Evolutionary conservation across 2,888 invertebrate genomes (phyloP).

Genomic region (Rotaria magnacalcarata): DNA sequence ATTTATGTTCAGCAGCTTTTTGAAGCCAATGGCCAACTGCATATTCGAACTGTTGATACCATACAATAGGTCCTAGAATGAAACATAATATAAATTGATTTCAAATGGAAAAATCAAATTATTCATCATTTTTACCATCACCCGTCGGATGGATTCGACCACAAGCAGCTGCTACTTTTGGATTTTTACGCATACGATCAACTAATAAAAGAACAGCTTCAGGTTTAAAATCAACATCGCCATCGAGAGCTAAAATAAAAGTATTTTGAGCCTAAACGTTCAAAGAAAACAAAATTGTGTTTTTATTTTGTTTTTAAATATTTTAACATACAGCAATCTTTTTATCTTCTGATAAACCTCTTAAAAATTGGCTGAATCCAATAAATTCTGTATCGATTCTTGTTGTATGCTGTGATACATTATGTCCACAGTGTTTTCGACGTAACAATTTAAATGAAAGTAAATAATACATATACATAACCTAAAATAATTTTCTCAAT

Average conservation of each 20-base stretch:
- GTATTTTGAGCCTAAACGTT: constrained; percentile 69
- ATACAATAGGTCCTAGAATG: constrained; percentile 79
- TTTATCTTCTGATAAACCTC: constrained; percentile 43
- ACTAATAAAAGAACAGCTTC: constrained; percentile 85
- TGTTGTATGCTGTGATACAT: constrained; percentile 14
- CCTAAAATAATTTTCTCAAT: constrained; percentile 21
- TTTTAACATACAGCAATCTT: constrained; percentile 15
- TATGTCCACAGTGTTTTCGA: neutral
- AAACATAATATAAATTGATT: neutral
- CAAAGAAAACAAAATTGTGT: too few species aligned
- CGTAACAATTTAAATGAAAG: constrained; percentile 54
- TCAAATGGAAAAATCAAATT: too few species aligned
- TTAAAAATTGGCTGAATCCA: constrained; percentile 44
- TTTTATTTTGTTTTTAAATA: neutral
- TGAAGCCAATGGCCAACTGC: constrained; percentile 99
- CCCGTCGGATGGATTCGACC: constrained; percentile 97
- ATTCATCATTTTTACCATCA: constrained; percentile 60
- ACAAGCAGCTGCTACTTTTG: constrained; percentile 90
- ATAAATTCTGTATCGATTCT: constrained; percentile 37
- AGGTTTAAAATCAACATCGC: constrained; percentile 85
- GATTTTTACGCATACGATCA: constrained; percentile 97
- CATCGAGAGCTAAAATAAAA: constrained; percentile 84
- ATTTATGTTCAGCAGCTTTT: constrained; percentile 98
- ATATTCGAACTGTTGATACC: constrained; percentile 98
- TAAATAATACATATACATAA: constrained; percentile 58